A percentile compares a stretch with the other conserved stretches of the same genome.
Conservation (phyloP, 2,888 invertebrate species). For the Drosophila siamana region DNA sequence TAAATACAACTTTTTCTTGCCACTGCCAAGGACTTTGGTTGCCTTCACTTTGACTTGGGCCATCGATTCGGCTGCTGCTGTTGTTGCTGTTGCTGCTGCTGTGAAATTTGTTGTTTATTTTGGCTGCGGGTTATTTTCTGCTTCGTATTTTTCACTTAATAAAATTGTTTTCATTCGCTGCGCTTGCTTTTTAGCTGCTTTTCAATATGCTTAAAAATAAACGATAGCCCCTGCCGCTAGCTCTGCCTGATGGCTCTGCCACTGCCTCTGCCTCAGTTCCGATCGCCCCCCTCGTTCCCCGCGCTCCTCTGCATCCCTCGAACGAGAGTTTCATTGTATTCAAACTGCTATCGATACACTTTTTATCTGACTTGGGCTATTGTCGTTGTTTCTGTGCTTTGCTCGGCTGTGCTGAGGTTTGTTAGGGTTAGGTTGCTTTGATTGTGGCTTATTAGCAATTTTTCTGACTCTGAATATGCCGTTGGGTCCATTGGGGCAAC, state of each 20-base stretch:
- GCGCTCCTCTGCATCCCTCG: not conserved
- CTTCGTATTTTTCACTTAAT: conserved; percentile 76
- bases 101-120: conserved; percentile 64
- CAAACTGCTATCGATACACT: conserved; percentile 65
- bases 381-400: conserved; percentile 35
- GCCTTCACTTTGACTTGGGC: conserved; percentile 56
- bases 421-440: conserved; percentile 33
- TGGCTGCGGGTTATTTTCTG: conserved; percentile 74
- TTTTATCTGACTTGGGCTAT: conserved; percentile 58
- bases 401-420: not conserved
- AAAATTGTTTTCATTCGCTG: conserved; percentile 77
- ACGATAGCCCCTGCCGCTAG: conserved; percentile 36
- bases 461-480: conserved; percentile 37
- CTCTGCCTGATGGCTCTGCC: not conserved
- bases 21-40: conserved; percentile 82
- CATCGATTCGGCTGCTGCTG: conserved; percentile 35
- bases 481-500: conserved; percentile 21
- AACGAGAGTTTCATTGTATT: conserved; percentile 49
- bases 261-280: not conserved
- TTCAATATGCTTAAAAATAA: conserved; percentile 82
- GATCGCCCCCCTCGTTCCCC: no score
- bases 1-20: conserved; percentile 46
- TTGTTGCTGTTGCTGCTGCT: conserved; percentile 47
- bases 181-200: conserved; percentile 66
- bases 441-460: conserved; percentile 72